Evolutionary conservation across 2,888 invertebrate genomes (phyloP), one percentile per base, ranked within the genome.

Genomic region (Gymnosoma rotundatum): DNA sequence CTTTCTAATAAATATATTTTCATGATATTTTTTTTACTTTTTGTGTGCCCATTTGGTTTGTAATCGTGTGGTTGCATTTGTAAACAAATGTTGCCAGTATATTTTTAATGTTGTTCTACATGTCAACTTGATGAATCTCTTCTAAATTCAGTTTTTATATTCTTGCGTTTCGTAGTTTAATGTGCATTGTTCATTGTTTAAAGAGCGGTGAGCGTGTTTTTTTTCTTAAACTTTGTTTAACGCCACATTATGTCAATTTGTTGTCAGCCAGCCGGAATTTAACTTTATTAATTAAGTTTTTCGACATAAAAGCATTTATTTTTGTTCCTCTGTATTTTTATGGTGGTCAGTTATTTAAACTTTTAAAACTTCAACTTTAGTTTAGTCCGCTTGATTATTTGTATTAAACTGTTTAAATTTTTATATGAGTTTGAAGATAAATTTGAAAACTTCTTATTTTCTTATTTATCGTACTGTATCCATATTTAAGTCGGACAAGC

Each of bases 191-290:
- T n/a, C n/a, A 69, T 70, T 82, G 67, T 79, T 69, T 70, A 64
- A 32, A 61, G 18, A 32, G 38, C 83, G 82, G 78, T 67, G 75
- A 58, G 48, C 45, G 61, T 78, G 63, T 67, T 12, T 58, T 12
- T 58, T 56, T 83, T 72, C 70, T 83, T 86, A 86, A 87, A 88
- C 88, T 89, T 90, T 89, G 89, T 90, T 89, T 90, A 91, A 91
- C 90, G 91, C 90, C 90, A 91, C 90, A 91, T 91, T 91, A 90
- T 91, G 91, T 91, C 91, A 91, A 89, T 89, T 89, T 88, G 88
- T 87, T 89, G 89, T 89, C 88, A 86, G 84, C 76, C 74, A 72
- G 72, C 84, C 84, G 86, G 87, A 45, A 70, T 74, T 81, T 70
- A 20, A 18, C 45, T 48, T 1, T n/a, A 48, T 14, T 0, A n/a